Evolutionary conservation across 2,113 vertebrate species (phyloP).

Genomic region (Bufo bufo): DNA sequence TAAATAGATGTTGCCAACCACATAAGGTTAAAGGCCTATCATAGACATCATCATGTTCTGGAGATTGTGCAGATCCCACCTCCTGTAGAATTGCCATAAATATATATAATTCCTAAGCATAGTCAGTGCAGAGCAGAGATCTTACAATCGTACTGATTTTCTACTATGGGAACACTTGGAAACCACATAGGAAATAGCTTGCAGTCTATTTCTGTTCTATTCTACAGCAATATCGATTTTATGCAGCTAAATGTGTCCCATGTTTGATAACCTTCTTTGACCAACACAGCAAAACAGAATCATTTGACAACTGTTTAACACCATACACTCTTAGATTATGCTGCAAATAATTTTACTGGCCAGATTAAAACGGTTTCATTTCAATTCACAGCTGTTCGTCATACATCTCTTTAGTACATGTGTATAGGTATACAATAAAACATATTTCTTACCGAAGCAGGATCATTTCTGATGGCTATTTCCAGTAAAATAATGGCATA

Average conservation of each 20-base stretch:
- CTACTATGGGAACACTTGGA: neutral
- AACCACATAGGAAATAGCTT: neutral
- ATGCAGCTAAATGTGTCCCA: neutral
- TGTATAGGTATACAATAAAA: neutral
- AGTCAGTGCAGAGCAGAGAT: too few relatives aligned
- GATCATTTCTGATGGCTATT: slow-evolving; percentile 79
- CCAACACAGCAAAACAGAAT: neutral
- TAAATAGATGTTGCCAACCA: too few relatives aligned
- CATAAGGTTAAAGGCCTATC: too few relatives aligned
- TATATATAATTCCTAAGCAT: too few relatives aligned
- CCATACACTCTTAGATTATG: neutral
- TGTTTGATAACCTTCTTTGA: neutral
- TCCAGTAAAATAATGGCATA: slow-evolving; percentile 85
- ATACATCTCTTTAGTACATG: neutral
- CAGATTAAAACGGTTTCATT: neutral
- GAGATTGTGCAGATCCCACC: too few relatives aligned
- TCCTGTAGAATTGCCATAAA: too few relatives aligned
- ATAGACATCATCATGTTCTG: too few relatives aligned
- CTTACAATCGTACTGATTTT: too few relatives aligned
- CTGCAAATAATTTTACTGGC: neutral
- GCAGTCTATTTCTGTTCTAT: neutral
- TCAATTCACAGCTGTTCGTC: neutral
- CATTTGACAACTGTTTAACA: neutral
- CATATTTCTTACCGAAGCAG: slow-evolving; percentile 73
- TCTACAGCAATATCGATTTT: neutral